phyloP scores from a whole-genome alignment of 2,797 vertebrate species.

The Falco concolor region DNA sequence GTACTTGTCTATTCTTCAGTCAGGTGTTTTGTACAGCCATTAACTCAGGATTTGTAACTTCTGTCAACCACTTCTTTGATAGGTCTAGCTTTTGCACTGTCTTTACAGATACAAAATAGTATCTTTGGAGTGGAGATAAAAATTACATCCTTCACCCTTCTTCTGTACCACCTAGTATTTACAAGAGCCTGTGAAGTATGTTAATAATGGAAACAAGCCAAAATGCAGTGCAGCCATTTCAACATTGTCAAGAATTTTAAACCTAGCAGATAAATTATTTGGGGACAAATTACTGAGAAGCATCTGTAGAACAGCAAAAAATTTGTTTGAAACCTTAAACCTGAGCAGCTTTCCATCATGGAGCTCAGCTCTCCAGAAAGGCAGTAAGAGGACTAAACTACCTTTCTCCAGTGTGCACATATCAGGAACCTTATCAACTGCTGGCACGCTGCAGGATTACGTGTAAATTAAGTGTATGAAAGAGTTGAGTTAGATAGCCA shows the following conservation, averaged over 20 bases:
- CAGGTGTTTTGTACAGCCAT: background rate
- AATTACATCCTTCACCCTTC: background rate
- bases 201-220: background rate
- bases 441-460: slow-evolving; percentile 71
- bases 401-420: slow-evolving; percentile 7
- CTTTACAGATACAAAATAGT: background rate
- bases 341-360: slow-evolving; percentile 4
- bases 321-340: slow-evolving; percentile 62
- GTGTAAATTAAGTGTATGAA: slow-evolving; percentile 70
- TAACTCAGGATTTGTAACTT: background rate
- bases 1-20: background rate
- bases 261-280: background rate
- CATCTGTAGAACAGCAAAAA: background rate
- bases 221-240: background rate
- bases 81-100: background rate
- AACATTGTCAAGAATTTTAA: background rate
- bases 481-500: slow-evolving; percentile 51
- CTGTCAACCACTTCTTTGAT: background rate
- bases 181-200: background rate
- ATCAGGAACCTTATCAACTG: slow-evolving; percentile 71
- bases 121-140: background rate
- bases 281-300: background rate
- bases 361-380: slow-evolving; percentile 17
- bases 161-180: background rate
- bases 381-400: slow-evolving; percentile 15